Conservation (phyloP, 2,888 invertebrate species). For the Tetrapedia diversipes region DNA sequence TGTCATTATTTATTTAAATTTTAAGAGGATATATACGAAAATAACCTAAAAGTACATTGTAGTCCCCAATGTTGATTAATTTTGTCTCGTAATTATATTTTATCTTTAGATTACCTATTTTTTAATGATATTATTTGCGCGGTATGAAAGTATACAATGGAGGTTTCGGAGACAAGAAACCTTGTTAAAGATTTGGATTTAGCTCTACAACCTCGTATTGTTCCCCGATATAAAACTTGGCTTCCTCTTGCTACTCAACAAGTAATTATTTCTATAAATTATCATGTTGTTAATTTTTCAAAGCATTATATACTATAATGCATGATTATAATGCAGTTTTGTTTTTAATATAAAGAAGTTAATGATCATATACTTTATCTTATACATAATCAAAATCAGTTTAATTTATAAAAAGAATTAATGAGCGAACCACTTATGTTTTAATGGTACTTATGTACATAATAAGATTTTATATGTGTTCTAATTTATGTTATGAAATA, state of each 20-base stretch:
- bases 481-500: neutral
- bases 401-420: neutral
- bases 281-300: neutral
- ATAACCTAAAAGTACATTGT: slow-evolving; percentile 52
- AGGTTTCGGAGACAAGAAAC: slow-evolving; percentile 74
- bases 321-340: neutral
- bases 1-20: slow-evolving; percentile 42
- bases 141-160: slow-evolving; percentile 77
- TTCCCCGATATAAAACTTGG: slow-evolving; percentile 90
- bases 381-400: neutral
- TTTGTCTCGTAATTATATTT: neutral
- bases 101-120: slow-evolving; percentile 6
- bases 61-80: slow-evolving; percentile 14
- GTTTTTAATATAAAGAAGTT: slow-evolving; percentile 2
- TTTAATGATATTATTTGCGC: slow-evolving; percentile 51
- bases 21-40: neutral
- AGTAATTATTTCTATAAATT: slow-evolving; percentile 80
- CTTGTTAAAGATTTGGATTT: slow-evolving; percentile 80
- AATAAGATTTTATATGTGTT: neutral
- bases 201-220: slow-evolving; percentile 80
- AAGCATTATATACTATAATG: neutral
- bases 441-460: neutral
- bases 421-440: neutral
- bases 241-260: slow-evolving; percentile 93
- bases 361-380: neutral